phyloP scores from a whole-genome alignment of 2,113 vertebrate genomes.

The Zapornia atra region DNA sequence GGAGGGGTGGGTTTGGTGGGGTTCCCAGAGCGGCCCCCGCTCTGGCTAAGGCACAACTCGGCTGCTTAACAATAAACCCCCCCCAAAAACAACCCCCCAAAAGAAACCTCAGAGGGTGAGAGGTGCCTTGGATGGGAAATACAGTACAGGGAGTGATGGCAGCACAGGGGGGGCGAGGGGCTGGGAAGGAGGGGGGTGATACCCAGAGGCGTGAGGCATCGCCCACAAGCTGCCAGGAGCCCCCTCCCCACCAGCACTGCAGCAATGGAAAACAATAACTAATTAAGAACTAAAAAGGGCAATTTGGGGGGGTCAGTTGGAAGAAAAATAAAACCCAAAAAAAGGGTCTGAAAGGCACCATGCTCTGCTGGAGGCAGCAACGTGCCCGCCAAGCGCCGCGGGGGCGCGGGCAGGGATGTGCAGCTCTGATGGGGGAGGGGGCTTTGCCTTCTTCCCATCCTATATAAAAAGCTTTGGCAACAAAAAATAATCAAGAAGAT shows the following conservation, averaged over 20 bases:
- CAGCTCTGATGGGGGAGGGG: not conserved
- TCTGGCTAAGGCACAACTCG: slow-evolving; percentile 16
- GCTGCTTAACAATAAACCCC: not conserved
- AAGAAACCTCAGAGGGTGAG: not conserved
- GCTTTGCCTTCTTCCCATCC: not conserved
- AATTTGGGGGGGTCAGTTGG: no score
- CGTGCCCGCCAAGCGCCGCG: no score
- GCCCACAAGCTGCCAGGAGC: not conserved
- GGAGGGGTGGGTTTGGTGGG: accelerated
- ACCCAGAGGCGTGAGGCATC: not conserved
- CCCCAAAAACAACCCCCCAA: not conserved
- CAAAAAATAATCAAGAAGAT: not conserved
- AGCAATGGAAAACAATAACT: not conserved
- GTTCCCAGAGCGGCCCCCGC: not conserved
- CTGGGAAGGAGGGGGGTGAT: not conserved
- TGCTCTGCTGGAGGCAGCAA: not conserved
- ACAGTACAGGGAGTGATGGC: not conserved
- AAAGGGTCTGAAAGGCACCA: not conserved
- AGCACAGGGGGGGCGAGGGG: not conserved
- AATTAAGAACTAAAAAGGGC: no score
- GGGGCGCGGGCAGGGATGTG: not conserved
- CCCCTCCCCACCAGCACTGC: not conserved
- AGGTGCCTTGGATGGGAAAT: not conserved
- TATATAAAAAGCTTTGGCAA: slow-evolving; percentile 49
- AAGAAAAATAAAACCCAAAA: not conserved